Evolutionary conservation across 2,113 vertebrate genomes (phyloP), one percentile per base, ranked within the genome.

Genomic region (Oryzias celebensis): DNA sequence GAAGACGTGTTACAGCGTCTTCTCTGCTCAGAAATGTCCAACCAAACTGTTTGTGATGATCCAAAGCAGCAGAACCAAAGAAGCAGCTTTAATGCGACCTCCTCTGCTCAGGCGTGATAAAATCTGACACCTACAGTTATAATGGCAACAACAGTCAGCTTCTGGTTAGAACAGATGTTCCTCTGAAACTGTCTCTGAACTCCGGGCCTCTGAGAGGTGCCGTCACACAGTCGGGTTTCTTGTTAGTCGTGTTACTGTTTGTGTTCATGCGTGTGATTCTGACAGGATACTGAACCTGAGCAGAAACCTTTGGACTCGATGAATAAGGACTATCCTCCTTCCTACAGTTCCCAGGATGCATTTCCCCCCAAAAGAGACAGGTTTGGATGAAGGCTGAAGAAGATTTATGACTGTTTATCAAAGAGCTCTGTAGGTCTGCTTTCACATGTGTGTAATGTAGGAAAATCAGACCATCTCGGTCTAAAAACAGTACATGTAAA

Each of bases 301-400:
- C 20, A 48, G 17, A 48, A 48, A 48, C 46, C 46, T 48, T 48
- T 10, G 7, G 31, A 10, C 26, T 28, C 6, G 26, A 28, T 4
- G 26, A 28, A 28, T 28, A 5, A 28, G 26, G 26, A 28, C 36
- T 36, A 12, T 12, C 2, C 8, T 36, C 10, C 17, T 48, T 15
- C 18, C 65, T 70, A 58, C 68, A 75, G 3, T 58, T 5, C 59
- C 62, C 73, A 79, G 20, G 20, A 48, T 58, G 58, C 69, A 53
- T 60, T 69, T 68, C 44, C 45, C 28, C 18, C 36, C 36, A 42
- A 49, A 24, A 20, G 36, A 14, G 42, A 46, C 49, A 26, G 41
- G 58, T 14, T 52, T 68, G 15, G 26, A 20, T 23, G 60, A 47
- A 50, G 47, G 53, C 43, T 65, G 14, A 58, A 14, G 36, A 23